phyloP scores from a whole-genome alignment of 2,113 vertebrate genomes.

The Pygoscelis adeliae region DNA sequence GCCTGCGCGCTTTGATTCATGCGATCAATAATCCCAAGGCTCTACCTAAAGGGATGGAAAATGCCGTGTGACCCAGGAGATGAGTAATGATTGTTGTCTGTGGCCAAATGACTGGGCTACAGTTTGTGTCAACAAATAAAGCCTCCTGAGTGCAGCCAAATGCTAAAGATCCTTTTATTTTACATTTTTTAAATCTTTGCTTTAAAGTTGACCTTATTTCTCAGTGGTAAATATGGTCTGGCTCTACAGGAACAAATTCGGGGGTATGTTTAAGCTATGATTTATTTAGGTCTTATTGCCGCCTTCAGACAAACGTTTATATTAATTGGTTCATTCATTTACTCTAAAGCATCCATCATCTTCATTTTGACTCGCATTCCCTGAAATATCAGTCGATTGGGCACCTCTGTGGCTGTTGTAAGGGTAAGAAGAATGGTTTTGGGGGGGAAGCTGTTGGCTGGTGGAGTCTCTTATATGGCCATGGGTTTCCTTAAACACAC shows the following conservation, averaged over 20 bases:
- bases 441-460: neutral
- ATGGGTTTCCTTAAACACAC: neutral
- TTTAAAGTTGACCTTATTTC: neutral
- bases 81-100: neutral
- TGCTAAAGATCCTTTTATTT: neutral
- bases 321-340: neutral
- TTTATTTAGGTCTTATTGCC: neutral
- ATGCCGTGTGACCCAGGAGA: neutral
- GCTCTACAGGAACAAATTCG: rapidly evolving
- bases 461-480: rapidly evolving
- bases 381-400: neutral
- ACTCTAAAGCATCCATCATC: neutral
- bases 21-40: neutral
- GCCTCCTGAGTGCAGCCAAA: neutral
- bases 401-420: neutral
- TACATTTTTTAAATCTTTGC: neutral
- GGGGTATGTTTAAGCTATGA: neutral
- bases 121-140: rapidly evolving
- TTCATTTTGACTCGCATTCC: neutral
- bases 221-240: neutral
- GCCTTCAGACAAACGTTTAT: neutral
- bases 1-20: neutral
- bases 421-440: neutral
- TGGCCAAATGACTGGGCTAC: neutral
- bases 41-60: neutral